Conservation (phyloP, 1,140 invertebrate species). For the Dendrolimus punctatus region DNA sequence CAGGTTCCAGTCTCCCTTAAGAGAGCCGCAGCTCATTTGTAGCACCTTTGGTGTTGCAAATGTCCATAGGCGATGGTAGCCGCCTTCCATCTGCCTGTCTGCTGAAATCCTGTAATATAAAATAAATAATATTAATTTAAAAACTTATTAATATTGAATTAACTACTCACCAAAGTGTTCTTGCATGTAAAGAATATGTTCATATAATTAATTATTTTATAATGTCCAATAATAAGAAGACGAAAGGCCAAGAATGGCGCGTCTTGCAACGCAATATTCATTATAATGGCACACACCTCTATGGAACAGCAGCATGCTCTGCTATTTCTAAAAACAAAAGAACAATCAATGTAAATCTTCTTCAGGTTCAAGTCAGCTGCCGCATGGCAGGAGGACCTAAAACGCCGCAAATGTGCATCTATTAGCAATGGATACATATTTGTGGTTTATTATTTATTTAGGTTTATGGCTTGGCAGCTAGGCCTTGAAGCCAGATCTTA, state of each 20-base stretch:
- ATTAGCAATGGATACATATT: no score
- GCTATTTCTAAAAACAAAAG: constrained; percentile 44
- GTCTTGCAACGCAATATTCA: constrained; percentile 86
- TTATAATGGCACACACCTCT: constrained; percentile 86
- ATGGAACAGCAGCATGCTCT: constrained; percentile 84
- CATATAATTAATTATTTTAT: constrained; percentile 91
- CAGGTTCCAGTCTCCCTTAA: no score
- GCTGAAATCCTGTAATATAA: no score
- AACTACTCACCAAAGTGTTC: constrained; percentile 82
- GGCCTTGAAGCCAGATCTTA: no score
- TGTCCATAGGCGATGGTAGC: no score
- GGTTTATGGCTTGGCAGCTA: no score
- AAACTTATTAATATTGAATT: constrained; percentile 3
- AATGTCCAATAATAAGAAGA: constrained; percentile 87
- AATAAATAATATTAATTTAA: no score
- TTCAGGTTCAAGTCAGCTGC: background rate
- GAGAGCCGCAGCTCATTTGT: no score
- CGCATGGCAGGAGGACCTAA: background rate
- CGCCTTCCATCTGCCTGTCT: no score
- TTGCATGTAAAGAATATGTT: constrained; percentile 95
- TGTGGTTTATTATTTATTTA: no score
- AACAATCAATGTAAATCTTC: background rate
- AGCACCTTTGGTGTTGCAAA: no score
- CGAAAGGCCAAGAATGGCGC: constrained; percentile 89
- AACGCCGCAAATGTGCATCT: no score